Evolutionary conservation across 2,888 invertebrate species (phyloP), one percentile per base, ranked within the genome.

Genomic region (Lomographa bimaculata): DNA sequence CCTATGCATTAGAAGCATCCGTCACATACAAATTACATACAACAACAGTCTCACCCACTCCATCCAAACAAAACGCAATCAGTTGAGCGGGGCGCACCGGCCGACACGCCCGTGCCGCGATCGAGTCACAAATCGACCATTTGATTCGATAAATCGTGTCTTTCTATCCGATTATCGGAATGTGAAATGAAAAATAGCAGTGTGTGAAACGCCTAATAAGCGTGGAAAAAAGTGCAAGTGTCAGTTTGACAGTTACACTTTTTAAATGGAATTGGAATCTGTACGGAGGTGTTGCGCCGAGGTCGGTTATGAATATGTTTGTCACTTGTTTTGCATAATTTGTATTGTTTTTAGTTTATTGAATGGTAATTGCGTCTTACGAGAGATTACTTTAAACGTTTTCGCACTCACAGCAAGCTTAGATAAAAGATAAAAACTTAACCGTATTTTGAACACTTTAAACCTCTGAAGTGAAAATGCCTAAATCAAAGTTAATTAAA

Each of bases 41-140:
- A 44, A 35, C 52, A 56, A 60, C 40, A 29, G 18, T 37, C n/a
- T n/a, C n/a, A n/a, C n/a, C n/a, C n/a, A 14, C 32, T 45, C 47
- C 30, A 32, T 26, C 39, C 43, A n/a, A n/a, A 19, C 18, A 11
- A 33, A 19, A 12, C 7, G 9, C 2, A 57, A 49, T 47, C 66
- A 74, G 73, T 74, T 46, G 49, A 51, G 58, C 53, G 46, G 38
- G 34, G 17, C 11, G 8, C 35, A 11, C 30, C 26, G 16, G 17
- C 38, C 48, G 50, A 55, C 38, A 50, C 46, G 56, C 29, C 48
- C 57, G 49, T 64, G 54, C 34, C 46, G 50, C 39, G 62, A 49
- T 25, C 50, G 51, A 53, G 60, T 64, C 62, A 46, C 56, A 1
- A 11, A 20, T 7, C 7, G 11, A n/a, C n/a, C n/a, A n/a, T n/a